Base-by-base conservation (phyloP, 2,113 vertebrate species). In the Eolophus roseicapilla region DNA sequence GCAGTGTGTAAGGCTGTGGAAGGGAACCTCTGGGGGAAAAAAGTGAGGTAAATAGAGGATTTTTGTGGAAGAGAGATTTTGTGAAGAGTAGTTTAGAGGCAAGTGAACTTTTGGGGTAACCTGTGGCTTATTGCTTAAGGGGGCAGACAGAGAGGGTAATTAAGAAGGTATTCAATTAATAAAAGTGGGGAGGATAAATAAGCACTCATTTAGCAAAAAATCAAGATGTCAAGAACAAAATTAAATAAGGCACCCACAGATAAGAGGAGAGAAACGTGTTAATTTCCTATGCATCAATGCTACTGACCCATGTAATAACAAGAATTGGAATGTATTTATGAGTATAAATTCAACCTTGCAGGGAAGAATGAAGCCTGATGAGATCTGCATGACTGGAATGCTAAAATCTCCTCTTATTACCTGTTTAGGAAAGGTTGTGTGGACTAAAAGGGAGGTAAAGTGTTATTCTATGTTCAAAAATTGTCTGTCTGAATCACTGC, bases 191-290 rank as follows among this genome's bases (percentile, higher is more conserved):
- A 46, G 9, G 29, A 90, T 53, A 93, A 88, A 91, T 67, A 86
- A 75, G 11, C 9, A 67, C 12, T 86, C 92, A 77, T 65, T 83
- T 44, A 88, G n/a, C 55, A 91, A 55, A 88, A 94, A 94, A 88
- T 52, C 76, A 83, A 78, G 69, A 93, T 68, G 60, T 50, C 55
- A 88, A 78, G 50, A 88, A 50, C 17, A 88, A 92, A 95, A 92
- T 74, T 81, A 94, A 81, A 59, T 55, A 88, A 67, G 46, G 43
- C 35, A 70, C 4, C 2, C 12, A 60, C 19, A 15, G 39, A 81
- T 24, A 86, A 74, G 25, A 60, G 16, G 60, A 86, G 49, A 81
- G 44, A 92, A 94, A 81, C 35, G 23, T 74, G 25, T 13, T 86
- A 39, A 95, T 88, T 90, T 78, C 35, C 69, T 79, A 62, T 5